Evolutionary conservation across 1,140 invertebrate genomes (phyloP).

Genomic region (Drosophila quadrilineata): DNA sequence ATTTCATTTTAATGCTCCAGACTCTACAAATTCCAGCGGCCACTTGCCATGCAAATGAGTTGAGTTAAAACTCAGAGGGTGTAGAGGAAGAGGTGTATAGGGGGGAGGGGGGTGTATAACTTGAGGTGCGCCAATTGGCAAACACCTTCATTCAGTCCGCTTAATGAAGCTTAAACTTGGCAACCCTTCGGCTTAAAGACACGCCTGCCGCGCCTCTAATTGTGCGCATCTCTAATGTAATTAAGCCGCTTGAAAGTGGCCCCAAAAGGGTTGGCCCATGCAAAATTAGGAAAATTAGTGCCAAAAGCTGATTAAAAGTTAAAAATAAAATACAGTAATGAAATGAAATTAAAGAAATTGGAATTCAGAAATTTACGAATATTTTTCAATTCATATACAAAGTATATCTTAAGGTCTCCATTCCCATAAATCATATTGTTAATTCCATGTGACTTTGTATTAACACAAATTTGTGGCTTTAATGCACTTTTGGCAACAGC

Average conservation of each 20-base stretch:
- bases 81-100: neutral
- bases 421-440: too few species aligned
- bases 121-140: slow-evolving; percentile 31
- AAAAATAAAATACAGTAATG: neutral
- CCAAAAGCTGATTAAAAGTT: slow-evolving; percentile 51
- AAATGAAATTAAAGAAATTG: too few species aligned
- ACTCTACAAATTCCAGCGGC: slow-evolving; percentile 14
- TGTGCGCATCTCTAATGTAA: slow-evolving; percentile 75
- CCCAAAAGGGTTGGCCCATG: neutral
- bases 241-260: slow-evolving; percentile 27
- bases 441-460: too few species aligned
- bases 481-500: neutral
- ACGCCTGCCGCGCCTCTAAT: slow-evolving; percentile 36
- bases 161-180: slow-evolving; percentile 43
- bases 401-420: neutral
- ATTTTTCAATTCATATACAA: neutral
- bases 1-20: slow-evolving; percentile 42
- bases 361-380: too few species aligned
- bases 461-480: too few species aligned
- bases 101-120: too few species aligned
- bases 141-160: slow-evolving; percentile 55
- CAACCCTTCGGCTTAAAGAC: slow-evolving; percentile 32
- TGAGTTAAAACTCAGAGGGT: neutral
- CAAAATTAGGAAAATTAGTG: slow-evolving; percentile 70
- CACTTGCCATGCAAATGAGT: slow-evolving; percentile 29